Conservation (phyloP, 2,113 vertebrate species). For the Sinocyclocheilus rhinocerous region DNA sequence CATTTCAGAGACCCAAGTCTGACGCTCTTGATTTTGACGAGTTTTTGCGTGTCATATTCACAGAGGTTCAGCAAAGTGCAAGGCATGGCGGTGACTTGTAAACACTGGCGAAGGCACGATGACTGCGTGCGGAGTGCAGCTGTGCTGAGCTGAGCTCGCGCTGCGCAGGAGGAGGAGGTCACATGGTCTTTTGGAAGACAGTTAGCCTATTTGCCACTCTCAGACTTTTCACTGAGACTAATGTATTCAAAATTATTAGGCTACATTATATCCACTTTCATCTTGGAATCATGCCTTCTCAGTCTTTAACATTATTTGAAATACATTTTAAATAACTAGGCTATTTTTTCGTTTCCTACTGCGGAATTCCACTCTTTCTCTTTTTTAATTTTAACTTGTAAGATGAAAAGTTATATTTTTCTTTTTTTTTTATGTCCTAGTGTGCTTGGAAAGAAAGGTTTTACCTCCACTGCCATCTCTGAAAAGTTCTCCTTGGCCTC, state of each 20-base stretch:
- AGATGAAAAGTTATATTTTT: not conserved
- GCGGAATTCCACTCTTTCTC: not conserved
- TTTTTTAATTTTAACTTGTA: not conserved
- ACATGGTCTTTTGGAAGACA: conserved; percentile 57
- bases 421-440: no score
- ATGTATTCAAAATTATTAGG: not conserved
- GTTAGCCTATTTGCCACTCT: not conserved
- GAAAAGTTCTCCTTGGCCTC: no score
- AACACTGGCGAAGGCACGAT: not conserved
- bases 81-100: conserved; percentile 33
- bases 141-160: conserved; percentile 22
- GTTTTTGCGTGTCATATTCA: conserved; percentile 70
- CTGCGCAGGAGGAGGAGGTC: conserved; percentile 59
- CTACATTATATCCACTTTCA: not conserved
- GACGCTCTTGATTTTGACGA: conserved; percentile 67
- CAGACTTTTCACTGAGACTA: not conserved
- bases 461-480: no score
- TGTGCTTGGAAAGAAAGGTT: no score
- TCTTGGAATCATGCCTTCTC: not conserved
- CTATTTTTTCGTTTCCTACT: no score
- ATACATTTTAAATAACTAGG: not conserved
- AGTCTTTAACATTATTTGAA: not conserved
- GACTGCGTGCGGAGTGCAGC: conserved; percentile 3
- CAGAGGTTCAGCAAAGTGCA: conserved; percentile 56
- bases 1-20: conserved; percentile 68